Base-by-base conservation (phyloP, 1,140 invertebrate genomes). In the Formica selysi region DNA sequence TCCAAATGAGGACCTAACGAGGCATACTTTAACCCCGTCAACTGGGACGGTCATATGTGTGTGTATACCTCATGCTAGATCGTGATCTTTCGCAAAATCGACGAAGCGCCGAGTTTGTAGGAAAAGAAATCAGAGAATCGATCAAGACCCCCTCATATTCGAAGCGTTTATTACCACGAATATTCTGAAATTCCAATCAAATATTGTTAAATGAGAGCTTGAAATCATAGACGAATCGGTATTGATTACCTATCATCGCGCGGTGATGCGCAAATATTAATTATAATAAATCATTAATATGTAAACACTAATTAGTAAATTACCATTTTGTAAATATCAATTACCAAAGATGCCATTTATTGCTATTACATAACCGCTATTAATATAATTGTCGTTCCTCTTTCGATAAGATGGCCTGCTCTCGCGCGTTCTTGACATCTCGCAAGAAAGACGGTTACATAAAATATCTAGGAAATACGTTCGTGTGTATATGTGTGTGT, bases 261-360 rank as follows among this genome's bases (percentile, higher is more conserved):
- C 51, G 65, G 38, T 74, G 73, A 83, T 73, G 68, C 68, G 38
- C 38, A 83, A 83, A 83, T 83, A 83, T 73, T 83, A 83, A 83
- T 73, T 73, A 83, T 51, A 51, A 61, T 61, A 61, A 61, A 61
- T 83, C 44, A 73, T 83, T 83, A 61, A 61, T 61, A 83, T 73
- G 68, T 41, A 36, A 44, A 32, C 54, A 61, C 38, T 83, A 83
- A 83, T 83, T 83, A 74, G 68, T 61, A 83, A 83, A 83, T 73
- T 61, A 73, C 38, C 79, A 59, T 32, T 61, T 51, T 74, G 68
- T 61, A 83, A 83, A 83, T 83, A 83, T 61, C 38, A 83, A 83
- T 83, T 73, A 74, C 11, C 65, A 70, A 57, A 70, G 78, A 48
- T 38, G 79, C 57, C 38, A 44, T 22, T 70, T 70, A 22, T 70